phyloP scores from a whole-genome alignment of 2,113 vertebrate species.

The Triplophysa tibetana region DNA sequence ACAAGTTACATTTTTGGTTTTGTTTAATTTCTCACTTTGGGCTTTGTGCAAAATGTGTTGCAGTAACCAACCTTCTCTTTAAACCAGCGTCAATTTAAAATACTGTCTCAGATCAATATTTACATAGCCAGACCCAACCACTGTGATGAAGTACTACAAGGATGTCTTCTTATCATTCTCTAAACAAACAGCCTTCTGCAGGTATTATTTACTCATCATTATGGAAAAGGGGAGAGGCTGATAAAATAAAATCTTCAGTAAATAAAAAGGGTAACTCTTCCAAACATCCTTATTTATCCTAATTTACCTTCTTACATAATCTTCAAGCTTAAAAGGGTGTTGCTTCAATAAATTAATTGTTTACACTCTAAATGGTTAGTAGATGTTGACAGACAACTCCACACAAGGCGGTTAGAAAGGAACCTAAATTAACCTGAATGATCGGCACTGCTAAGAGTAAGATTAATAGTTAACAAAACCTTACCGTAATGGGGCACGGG shows the following conservation, averaged over 20 bases:
- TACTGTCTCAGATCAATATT: slow-evolving; percentile 68
- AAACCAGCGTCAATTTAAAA: slow-evolving; percentile 68
- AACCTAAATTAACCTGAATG: slow-evolving; percentile 21
- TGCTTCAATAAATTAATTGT: neutral
- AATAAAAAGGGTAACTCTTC: slow-evolving; percentile 52
- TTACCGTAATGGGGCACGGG: slow-evolving; percentile 24
- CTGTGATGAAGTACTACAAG: slow-evolving; percentile 64
- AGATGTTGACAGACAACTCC: neutral
- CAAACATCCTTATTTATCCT: slow-evolving; percentile 16
- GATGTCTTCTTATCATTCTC: slow-evolving; percentile 60
- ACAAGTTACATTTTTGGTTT: neutral
- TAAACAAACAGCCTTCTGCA: slow-evolving; percentile 24
- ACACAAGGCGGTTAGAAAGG: neutral
- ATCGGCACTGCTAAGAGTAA: slow-evolving; percentile 40
- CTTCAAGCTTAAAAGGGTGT: slow-evolving; percentile 3
- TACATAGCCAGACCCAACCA: slow-evolving; percentile 56
- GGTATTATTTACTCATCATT: slow-evolving; percentile 57
- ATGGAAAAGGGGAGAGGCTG: slow-evolving; percentile 29
- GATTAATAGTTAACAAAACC: slow-evolving; percentile 76
- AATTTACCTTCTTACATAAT: slow-evolving; percentile 2
- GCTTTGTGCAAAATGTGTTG: neutral
- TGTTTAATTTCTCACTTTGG: neutral
- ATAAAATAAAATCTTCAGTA: slow-evolving; percentile 56
- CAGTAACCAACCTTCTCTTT: neutral
- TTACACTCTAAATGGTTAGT: neutral